Conservation (phyloP, 2,113 vertebrate species). For the Pavo muticus region DNA sequence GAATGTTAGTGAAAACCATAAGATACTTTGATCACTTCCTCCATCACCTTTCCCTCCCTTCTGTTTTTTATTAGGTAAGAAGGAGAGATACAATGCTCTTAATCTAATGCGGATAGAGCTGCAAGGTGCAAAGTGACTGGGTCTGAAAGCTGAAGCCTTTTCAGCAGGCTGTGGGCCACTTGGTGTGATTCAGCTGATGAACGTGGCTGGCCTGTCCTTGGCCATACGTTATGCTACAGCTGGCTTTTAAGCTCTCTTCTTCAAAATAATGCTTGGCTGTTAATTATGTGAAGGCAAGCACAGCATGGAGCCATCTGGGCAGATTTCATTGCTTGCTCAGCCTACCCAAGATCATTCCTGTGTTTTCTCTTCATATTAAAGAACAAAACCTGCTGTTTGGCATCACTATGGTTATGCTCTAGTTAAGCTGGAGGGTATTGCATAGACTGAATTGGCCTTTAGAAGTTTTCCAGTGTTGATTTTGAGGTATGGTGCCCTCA, state of each 20-base stretch:
- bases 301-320: background rate
- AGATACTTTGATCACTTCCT: background rate
- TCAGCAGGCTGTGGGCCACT: background rate
- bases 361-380: background rate
- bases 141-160: background rate
- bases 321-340: background rate
- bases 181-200: too few relatives aligned
- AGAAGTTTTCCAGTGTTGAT: background rate
- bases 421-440: background rate
- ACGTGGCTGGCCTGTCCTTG: background rate
- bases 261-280: background rate
- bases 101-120: background rate
- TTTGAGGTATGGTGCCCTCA: background rate
- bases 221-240: background rate
- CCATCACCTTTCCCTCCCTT: background rate
- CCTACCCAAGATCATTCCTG: fast-evolving
- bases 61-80: background rate
- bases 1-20: background rate
- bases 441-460: background rate
- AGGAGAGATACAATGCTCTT: background rate
- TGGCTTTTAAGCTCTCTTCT: background rate
- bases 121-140: background rate
- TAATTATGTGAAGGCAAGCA: background rate
- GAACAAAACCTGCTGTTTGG: background rate
- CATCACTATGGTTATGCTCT: fast-evolving